Percentiles rank a stretch among this genome's conserved stretches.
Conservation (phyloP, 1,140 invertebrate genomes). For the Rhyacophila brunnea region DNA sequence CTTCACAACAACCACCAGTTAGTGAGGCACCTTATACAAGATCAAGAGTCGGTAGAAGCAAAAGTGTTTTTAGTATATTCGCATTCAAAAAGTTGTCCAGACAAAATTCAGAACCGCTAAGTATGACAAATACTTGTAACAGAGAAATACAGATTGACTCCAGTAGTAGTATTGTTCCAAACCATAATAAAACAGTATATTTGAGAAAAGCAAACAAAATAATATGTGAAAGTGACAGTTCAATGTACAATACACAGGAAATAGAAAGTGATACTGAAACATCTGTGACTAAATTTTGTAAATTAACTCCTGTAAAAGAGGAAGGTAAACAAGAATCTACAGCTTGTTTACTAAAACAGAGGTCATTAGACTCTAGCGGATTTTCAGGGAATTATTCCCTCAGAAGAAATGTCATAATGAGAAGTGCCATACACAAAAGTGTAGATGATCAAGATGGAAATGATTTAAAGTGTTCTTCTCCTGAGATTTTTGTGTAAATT, state of each 20-base stretch:
- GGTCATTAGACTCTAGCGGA: slow-evolving; percentile 40
- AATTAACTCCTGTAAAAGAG: not conserved
- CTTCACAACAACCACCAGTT: no score
- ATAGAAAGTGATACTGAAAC: not conserved
- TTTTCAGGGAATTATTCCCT: slow-evolving; percentile 40
- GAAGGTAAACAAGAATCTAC: slow-evolving; percentile 4
- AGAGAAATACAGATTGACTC: no score
- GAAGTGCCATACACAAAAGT: slow-evolving; percentile 48
- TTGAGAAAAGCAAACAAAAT: no score
- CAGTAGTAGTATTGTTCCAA: no score
- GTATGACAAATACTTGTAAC: no score
- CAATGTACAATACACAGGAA: not conserved
- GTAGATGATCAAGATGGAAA: slow-evolving; percentile 36
- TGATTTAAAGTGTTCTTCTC: slow-evolving; percentile 1
- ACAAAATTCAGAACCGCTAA: slow-evolving; percentile 47
- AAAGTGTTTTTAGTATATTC: slow-evolving; percentile 45
- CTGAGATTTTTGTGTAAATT: slow-evolving; percentile 17
- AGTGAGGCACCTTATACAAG: no score
- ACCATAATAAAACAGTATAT: no score
- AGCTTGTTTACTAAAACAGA: slow-evolving; percentile 37
- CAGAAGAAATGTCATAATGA: slow-evolving; percentile 51
- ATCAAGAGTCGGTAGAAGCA: not conserved
- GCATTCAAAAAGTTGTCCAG: slow-evolving; percentile 43
- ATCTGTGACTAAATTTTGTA: not conserved
- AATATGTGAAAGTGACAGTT: no score